Base-by-base conservation (phyloP, 35 echinoderm and acorn worm genomes). In the Ptychodera flava region DNA sequence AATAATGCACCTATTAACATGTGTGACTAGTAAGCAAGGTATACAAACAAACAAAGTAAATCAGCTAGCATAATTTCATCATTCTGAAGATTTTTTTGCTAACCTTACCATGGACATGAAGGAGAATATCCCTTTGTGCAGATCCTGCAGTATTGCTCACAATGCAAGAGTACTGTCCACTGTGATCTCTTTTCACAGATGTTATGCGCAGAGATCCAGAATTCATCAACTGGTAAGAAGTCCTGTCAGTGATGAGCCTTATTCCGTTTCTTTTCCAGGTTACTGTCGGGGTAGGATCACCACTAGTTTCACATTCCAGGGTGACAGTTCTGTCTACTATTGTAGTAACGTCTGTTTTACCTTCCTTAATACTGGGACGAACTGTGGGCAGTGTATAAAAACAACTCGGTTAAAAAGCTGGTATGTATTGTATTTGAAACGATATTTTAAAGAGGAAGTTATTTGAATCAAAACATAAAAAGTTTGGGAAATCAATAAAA, bases 31-130 rank as follows among this genome's bases (percentile, higher is more conserved):
- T n/a, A n/a, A n/a, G n/a, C n/a, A n/a, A n/a, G n/a, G n/a, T n/a
- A n/a, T n/a, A n/a, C n/a, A n/a, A n/a, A n/a, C n/a, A n/a, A n/a
- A n/a, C n/a, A n/a, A n/a, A n/a, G n/a, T n/a, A n/a, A n/a, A n/a
- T n/a, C n/a, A n/a, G n/a, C n/a, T n/a, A n/a, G n/a, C n/a, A n/a
- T n/a, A n/a, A n/a, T n/a, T n/a, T n/a, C n/a, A n/a, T n/a, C n/a
- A n/a, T n/a, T n/a, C n/a, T n/a, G n/a, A n/a, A n/a, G n/a, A n/a
- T n/a, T n/a, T n/a, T n/a, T n/a, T n/a, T n/a, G n/a, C n/a, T n/a
- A n/a, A n/a, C n/a, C 89, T 93, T 78, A 99, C 96, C 90, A 82
- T 94, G 88, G 29, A 99, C 93, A 83, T 87, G 77, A 22, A 99
- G 82, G 16, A 52, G 33, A 78, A 92, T 94, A 80, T 94, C 88